Conservation (phyloP, 2,888 invertebrate species). For the Herminia tarsipennalis region DNA sequence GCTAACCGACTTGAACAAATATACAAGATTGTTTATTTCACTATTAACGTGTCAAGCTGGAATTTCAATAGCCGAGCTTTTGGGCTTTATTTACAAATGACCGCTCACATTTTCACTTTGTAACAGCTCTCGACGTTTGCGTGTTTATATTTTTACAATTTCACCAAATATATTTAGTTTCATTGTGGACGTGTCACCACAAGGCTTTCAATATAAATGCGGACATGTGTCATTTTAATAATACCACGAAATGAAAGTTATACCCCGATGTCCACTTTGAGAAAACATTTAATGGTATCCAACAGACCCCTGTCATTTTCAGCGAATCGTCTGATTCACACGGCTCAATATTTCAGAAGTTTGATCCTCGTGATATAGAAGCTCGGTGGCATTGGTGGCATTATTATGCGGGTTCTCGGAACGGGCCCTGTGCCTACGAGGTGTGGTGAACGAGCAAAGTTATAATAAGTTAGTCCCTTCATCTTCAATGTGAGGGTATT, state of each 20-base stretch:
- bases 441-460: constrained; percentile 78
- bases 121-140: constrained; percentile 7
- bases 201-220: constrained; percentile 17
- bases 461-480: constrained; percentile 77
- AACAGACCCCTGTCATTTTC: constrained; percentile 60
- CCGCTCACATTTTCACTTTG: constrained; percentile 7
- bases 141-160: constrained; percentile 6
- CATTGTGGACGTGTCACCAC: neutral
- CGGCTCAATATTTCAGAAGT: constrained; percentile 64
- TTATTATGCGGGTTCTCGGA: constrained; percentile 73
- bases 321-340: constrained; percentile 58
- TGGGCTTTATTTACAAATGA: constrained; percentile 8
- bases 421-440: constrained; percentile 62
- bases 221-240: constrained; percentile 22
- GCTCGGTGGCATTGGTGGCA: constrained; percentile 62
- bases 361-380: constrained; percentile 63
- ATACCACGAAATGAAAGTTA: constrained; percentile 29
- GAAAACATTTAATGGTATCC: constrained; percentile 55
- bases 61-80: constrained; percentile 5
- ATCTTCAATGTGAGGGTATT: constrained; percentile 59
- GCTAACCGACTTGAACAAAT: too few relatives aligned
- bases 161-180: neutral
- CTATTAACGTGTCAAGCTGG: too few relatives aligned
- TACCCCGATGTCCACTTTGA: constrained; percentile 50
- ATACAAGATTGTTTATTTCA: too few relatives aligned